These are phyloP conservation scores for Pempheris klunzingeri DNA, from an alignment of 2,797 vertebrate genomes.

Conservation along the genomic window DNA sequence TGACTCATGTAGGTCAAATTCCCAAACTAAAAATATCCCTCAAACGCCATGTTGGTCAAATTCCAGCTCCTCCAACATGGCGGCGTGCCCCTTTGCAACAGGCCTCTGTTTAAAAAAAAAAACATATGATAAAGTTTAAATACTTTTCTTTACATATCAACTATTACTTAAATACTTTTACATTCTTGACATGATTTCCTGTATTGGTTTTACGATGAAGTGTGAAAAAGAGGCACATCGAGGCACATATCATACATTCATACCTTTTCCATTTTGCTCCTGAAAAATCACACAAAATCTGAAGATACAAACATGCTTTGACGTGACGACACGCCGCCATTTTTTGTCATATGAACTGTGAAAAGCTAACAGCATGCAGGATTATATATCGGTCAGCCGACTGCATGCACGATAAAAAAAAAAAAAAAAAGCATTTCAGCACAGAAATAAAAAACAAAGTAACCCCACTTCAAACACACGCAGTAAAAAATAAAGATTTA, in stretches of 20 bases:
- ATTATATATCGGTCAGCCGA: conserved; percentile 6
- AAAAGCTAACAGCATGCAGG: conserved; percentile 50
- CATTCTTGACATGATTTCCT: conserved; percentile 34
- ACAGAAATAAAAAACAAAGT: conserved; percentile 20
- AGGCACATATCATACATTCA: conserved; percentile 89
- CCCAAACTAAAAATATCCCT: background rate
- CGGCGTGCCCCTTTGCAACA: background rate
- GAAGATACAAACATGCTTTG: conserved; percentile 9
- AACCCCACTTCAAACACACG: conserved; percentile 19
- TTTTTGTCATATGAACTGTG: conserved; percentile 4
- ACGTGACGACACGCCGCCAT: background rate
- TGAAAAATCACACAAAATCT: background rate
- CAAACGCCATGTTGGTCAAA: background rate
- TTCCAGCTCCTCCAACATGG: conserved; percentile 20
- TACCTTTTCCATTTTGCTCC: conserved; percentile 16
- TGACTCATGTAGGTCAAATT: background rate
- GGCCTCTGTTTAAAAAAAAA: background rate
- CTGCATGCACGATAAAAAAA: conserved; percentile 42
- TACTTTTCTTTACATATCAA: conserved; percentile 29
- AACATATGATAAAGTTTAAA: conserved; percentile 6
- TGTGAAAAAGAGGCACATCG: conserved; percentile 67
- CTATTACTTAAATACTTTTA: conserved; percentile 27
- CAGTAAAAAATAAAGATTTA: conserved; percentile 38
- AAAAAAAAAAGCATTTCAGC: conserved; percentile 28
- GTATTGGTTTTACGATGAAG: conserved; percentile 31